Evolutionary conservation across 2,113 vertebrate genomes (phyloP).

Genomic region (Pedetes capensis): DNA sequence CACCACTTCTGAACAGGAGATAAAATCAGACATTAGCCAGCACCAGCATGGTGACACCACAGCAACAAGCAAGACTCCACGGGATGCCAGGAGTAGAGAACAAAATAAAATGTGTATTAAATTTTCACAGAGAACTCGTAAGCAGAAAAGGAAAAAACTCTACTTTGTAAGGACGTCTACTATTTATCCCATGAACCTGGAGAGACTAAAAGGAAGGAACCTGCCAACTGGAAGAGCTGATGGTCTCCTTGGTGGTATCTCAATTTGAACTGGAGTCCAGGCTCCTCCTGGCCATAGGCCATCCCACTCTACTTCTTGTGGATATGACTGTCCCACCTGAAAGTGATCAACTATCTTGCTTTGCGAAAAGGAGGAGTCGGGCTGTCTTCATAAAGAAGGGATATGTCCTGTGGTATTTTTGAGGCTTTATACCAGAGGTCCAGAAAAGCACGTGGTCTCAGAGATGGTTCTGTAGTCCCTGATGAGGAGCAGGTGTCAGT

Average conservation of each 20-base stretch:
- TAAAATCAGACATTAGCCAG: not conserved
- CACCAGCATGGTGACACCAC: not conserved
- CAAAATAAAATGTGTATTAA: not conserved
- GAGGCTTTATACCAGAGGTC: not conserved
- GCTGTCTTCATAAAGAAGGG: not conserved
- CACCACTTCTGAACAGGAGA: not conserved
- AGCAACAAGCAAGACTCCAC: constrained; percentile 18
- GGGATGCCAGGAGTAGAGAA: not conserved
- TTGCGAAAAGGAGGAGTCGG: constrained; percentile 9
- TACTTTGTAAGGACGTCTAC: not conserved
- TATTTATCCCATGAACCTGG: not conserved
- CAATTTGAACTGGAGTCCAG: not conserved
- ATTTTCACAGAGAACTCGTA: not conserved
- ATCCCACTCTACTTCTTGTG: not conserved
- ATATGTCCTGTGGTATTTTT: not conserved
- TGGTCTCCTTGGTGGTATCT: not conserved
- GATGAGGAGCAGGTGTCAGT: not conserved
- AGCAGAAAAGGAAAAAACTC: not conserved
- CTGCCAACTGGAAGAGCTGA: not conserved
- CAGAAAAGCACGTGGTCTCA: not conserved
- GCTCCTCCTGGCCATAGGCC: not conserved
- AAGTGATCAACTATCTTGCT: not conserved
- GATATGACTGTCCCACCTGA: not conserved
- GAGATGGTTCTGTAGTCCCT: constrained; percentile 5
- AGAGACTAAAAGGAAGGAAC: not conserved